Conservation (phyloP, 2,797 vertebrate genomes). For the Dryobates pubescens region DNA sequence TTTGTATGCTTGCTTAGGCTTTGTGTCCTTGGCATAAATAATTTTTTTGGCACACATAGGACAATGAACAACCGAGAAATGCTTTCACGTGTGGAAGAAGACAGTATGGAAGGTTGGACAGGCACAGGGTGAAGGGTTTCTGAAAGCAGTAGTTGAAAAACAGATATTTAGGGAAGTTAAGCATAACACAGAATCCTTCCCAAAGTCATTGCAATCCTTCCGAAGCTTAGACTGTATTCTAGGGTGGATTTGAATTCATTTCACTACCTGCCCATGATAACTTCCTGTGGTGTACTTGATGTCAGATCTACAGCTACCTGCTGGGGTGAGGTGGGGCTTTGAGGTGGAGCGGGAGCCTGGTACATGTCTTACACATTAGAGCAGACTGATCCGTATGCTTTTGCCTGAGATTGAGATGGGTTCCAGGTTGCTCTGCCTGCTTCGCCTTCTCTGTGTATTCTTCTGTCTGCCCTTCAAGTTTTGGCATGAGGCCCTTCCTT, state of each 20-base stretch:
- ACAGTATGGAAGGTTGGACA: neutral
- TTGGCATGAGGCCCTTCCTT: rapidly evolving
- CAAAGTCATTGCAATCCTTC: neutral
- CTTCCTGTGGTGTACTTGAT: neutral
- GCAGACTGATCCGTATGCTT: neutral
- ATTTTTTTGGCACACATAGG: neutral
- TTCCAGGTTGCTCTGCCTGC: neutral
- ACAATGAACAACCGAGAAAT: neutral
- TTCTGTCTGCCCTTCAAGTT: neutral
- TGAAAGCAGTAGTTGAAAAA: neutral
- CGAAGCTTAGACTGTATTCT: neutral
- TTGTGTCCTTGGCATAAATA: neutral
- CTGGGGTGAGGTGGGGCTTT: neutral
- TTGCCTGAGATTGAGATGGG: neutral
- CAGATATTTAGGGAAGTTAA: neutral
- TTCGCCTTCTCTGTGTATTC: neutral
- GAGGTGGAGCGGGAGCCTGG: neutral
- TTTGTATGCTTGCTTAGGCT: neutral
- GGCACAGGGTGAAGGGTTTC: neutral
- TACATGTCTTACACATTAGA: neutral
- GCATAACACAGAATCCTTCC: neutral
- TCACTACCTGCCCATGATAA: neutral
- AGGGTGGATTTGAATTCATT: neutral
- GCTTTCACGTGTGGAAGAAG: neutral
- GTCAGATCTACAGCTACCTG: neutral